Percentiles rank a stretch among this genome's conserved stretches.
Conservation (phyloP, 2,797 vertebrate species). For the Ambastaia sidthimunki region DNA sequence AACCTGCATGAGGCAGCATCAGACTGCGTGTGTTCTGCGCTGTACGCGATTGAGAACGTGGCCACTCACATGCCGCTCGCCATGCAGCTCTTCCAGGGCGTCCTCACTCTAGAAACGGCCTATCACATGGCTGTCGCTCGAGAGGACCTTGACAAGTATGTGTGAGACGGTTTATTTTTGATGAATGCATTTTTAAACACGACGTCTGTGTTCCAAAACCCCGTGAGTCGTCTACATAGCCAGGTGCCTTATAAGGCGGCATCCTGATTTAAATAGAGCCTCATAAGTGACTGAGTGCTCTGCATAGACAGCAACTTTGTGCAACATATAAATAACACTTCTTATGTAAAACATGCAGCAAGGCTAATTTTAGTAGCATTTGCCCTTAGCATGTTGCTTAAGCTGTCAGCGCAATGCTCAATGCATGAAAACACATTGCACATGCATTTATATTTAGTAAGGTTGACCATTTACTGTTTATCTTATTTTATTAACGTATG, state of each 20-base stretch:
- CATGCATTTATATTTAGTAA: not conserved
- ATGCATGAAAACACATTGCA: not conserved
- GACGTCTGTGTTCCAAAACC: not conserved
- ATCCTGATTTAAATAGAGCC: not conserved
- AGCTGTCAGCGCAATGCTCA: not conserved
- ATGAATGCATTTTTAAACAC: not conserved
- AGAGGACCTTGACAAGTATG: conserved; percentile 96
- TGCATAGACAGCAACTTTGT: too few species aligned
- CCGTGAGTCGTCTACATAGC: not conserved
- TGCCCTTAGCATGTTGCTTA: not conserved
- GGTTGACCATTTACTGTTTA: too few species aligned
- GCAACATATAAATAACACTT: not conserved
- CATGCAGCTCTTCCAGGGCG: conserved; percentile 94
- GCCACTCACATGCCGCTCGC: conserved; percentile 89
- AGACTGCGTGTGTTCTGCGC: conserved; percentile 93
- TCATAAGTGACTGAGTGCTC: not conserved
- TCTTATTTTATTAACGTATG: too few species aligned
- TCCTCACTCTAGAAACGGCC: conserved; percentile 92
- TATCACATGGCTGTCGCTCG: conserved; percentile 98
- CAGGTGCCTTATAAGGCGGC: not conserved
- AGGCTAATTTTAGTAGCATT: not conserved
- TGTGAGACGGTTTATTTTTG: not conserved
- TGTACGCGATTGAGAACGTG: conserved; percentile 96
- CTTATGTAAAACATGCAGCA: not conserved
- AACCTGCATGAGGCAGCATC: conserved; percentile 95